phyloP scores from a whole-genome alignment of 2,797 vertebrate genomes.

The Fringilla coelebs region DNA sequence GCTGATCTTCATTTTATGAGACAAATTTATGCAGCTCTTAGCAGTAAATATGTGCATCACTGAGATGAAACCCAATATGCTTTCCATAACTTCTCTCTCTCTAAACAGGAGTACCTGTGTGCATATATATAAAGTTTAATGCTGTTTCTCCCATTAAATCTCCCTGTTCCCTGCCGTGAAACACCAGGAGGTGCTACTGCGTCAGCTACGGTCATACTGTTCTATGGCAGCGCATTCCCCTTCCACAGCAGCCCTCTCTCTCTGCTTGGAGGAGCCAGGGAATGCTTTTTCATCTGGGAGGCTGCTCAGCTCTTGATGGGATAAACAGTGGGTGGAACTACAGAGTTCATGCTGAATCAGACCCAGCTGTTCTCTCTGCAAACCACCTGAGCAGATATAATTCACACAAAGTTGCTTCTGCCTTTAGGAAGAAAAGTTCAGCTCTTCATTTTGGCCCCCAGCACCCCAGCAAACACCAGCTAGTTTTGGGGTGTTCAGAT shows the following conservation, averaged over 20 bases:
- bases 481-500: neutral
- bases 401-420: neutral
- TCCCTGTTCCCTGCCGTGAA: neutral
- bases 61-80: neutral
- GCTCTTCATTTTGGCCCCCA: neutral
- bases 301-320: neutral
- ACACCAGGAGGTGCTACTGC: constrained; percentile 19
- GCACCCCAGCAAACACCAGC: neutral
- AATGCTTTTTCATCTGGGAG: neutral
- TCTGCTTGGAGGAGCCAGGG: neutral
- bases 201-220: accelerated
- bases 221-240: neutral
- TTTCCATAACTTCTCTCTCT: neutral
- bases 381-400: neutral
- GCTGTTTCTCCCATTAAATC: neutral
- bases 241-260: neutral
- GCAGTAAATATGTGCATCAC: neutral
- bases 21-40: neutral
- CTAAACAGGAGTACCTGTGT: neutral
- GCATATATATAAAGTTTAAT: neutral
- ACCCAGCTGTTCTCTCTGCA: neutral
- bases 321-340: neutral
- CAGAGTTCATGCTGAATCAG: neutral
- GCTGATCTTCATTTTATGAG: neutral
- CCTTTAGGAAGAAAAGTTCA: neutral